Base-by-base conservation (phyloP, 2,113 vertebrate genomes). In the Cercopithecus mona region DNA sequence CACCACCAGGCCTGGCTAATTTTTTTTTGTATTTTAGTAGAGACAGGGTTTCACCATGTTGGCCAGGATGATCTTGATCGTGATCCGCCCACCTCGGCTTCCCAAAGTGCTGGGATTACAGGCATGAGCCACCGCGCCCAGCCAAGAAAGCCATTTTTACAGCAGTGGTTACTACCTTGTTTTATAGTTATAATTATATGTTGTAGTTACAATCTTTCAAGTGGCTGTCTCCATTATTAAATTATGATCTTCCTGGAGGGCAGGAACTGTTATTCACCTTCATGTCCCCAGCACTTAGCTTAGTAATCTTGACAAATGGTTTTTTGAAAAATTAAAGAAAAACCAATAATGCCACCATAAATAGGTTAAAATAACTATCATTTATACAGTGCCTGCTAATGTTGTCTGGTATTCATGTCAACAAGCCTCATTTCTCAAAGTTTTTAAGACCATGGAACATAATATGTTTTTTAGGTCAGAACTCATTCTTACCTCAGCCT, bases 191-290 rank as follows among this genome's bases (percentile, higher is more conserved):
- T 70, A 81, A 94, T 94, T 79, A 86, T 25, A 48, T 90, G 23
- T 61, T 85, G 50, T 81, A 50, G n/a, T 86, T 86, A 59, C 55
- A 97, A 96, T 93, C 30, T 79, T 72, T 86, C 23, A 68, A 66
- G 35, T 92, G 48, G 13, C 30, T 40, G 7, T 90, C 22, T 87
- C 43, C 12, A 43, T 55, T 38, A 75, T 89, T 78, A 90, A 87
- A 82, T 90, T 93, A 87, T 79, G 59, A 66, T 40, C 59, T 73
- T 79, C n/a, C 40, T 66, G 82, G 68, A 92, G 25, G 68, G 20
- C 57, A 87, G 40, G 25, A 70, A 48, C 32, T 68, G 6, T 68
- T 61, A 72, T 45, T 88, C 72, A 72, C 80, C 55, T 84, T 89
- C 59, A 27, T 78, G 64, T 72, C 52, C 23, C 40, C 8, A 50